Conservation (phyloP, 2,888 invertebrate genomes). For the Acrobasis suavella region DNA sequence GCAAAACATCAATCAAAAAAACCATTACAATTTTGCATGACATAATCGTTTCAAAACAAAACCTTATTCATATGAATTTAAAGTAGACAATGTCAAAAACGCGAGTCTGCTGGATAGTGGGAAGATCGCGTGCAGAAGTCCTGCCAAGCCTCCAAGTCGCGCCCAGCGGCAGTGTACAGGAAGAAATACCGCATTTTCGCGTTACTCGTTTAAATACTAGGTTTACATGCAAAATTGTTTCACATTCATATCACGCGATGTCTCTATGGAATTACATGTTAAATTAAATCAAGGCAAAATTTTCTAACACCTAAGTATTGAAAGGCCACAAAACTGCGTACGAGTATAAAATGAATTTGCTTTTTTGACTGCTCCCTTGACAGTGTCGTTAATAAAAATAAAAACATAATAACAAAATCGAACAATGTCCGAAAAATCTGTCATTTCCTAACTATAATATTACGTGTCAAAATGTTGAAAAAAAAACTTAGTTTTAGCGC, state of each 20-base stretch:
- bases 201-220: conserved; percentile 39
- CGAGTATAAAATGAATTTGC: not conserved
- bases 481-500: too few species aligned
- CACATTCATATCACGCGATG: conserved; percentile 33
- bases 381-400: too few species aligned
- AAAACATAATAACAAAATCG: too few species aligned
- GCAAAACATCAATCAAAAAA: conserved; percentile 45
- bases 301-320: not conserved
- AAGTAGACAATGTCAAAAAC: conserved; percentile 9
- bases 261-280: conserved; percentile 5
- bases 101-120: conserved; percentile 23
- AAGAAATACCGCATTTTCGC: conserved; percentile 36
- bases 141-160: conserved; percentile 56
- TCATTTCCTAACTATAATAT: too few species aligned
- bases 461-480: too few species aligned
- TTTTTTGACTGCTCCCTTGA: not conserved
- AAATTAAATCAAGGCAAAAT: conserved; percentile 1
- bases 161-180: conserved; percentile 45
- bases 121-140: conserved; percentile 49
- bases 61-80: conserved; percentile 22
- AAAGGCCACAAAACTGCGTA: too few species aligned
- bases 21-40: conserved; percentile 31
- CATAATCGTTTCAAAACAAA: conserved; percentile 22
- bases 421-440: too few species aligned
- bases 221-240: conserved; percentile 48